Percentiles rank a stretch among this genome's conserved stretches.
phyloP scores from a whole-genome alignment of 2,888 invertebrate genomes.

The Ceraclea dissimilis region DNA sequence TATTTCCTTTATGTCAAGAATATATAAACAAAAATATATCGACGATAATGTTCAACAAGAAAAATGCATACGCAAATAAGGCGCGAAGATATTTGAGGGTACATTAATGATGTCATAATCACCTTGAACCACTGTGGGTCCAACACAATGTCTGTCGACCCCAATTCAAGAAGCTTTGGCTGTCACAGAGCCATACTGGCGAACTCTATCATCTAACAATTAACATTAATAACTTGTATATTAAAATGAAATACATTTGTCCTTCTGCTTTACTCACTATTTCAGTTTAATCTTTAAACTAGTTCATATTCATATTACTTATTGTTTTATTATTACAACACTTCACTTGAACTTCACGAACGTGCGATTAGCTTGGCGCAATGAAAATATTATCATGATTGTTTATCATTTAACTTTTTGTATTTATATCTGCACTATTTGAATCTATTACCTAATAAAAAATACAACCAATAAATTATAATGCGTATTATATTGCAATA shows the following conservation, averaged over 20 bases:
- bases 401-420: too few relatives aligned
- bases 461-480: too few relatives aligned
- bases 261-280: neutral
- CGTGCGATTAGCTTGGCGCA: neutral
- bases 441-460: too few relatives aligned
- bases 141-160: neutral
- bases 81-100: too few relatives aligned
- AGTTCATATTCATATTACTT: neutral
- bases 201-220: slow-evolving; percentile 9
- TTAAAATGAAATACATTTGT: slow-evolving; percentile 23
- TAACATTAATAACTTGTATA: slow-evolving; percentile 17
- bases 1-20: too few relatives aligned
- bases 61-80: too few relatives aligned
- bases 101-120: too few relatives aligned
- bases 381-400: too few relatives aligned
- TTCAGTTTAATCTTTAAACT: neutral
- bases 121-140: neutral
- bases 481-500: too few relatives aligned
- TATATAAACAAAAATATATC: too few relatives aligned
- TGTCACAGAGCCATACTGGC: slow-evolving; percentile 15
- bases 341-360: neutral
- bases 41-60: too few relatives aligned
- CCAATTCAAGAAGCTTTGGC: neutral
- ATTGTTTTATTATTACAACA: neutral
- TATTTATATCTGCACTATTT: too few relatives aligned